Evolutionary conservation across 2,113 vertebrate species (phyloP).

Genomic region (Corvus cornix): DNA sequence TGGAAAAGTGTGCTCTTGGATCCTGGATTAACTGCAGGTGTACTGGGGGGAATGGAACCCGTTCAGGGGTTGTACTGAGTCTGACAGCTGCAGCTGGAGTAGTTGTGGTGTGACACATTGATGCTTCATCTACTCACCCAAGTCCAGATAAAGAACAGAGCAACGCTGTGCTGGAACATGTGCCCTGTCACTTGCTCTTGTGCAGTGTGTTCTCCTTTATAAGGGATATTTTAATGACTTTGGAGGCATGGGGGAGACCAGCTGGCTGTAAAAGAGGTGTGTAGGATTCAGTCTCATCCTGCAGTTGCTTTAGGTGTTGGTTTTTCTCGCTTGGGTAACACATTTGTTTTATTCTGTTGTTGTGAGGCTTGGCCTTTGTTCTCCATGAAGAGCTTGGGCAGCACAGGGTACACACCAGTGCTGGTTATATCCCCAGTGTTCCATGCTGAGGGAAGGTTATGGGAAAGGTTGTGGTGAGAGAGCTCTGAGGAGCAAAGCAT

Average conservation of each 20-base stretch:
- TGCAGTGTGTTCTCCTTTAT: background rate
- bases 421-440: rapidly evolving
- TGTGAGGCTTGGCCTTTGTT: background rate
- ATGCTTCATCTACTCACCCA: background rate
- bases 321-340: background rate
- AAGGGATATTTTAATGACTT: background rate
- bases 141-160: background rate
- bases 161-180: rapidly evolving
- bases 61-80: background rate
- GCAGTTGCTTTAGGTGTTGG: background rate
- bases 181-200: background rate
- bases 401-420: rapidly evolving
- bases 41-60: background rate
- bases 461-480: background rate
- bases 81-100: background rate
- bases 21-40: background rate
- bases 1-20: background rate
- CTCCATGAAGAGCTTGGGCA: background rate
- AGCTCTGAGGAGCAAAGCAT: background rate
- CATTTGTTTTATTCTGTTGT: background rate
- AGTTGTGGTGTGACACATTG: background rate
- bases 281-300: background rate
- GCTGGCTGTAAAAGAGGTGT: background rate
- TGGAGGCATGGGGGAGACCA: background rate
- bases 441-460: background rate